phyloP scores from a whole-genome alignment of 1,140 invertebrate genomes.

The Mesaphorura yosii region DNA sequence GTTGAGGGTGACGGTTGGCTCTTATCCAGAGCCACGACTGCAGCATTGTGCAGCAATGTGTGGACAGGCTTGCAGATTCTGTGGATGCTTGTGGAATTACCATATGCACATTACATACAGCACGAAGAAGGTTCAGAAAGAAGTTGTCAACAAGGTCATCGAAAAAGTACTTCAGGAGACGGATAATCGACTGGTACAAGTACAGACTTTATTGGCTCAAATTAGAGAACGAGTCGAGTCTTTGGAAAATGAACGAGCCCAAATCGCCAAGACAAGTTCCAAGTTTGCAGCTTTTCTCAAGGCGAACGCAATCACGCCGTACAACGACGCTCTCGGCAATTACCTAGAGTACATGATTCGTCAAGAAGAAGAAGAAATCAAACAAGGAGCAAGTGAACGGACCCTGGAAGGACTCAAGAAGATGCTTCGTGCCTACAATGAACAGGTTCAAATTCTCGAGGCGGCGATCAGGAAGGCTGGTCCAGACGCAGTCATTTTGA shows the following conservation, averaged over 20 bases:
- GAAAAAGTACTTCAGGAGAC: background rate
- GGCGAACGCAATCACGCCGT: conserved; percentile 19
- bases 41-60: background rate
- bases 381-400: background rate
- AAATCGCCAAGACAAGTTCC: background rate
- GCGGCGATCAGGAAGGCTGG: background rate
- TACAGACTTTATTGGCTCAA: background rate
- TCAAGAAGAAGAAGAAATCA: conserved; percentile 10
- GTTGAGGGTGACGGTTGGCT: background rate
- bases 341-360: conserved; percentile 17
- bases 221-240: background rate
- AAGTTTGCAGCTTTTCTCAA: conserved; percentile 19
- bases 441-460: background rate
- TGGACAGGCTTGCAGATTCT: background rate
- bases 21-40: background rate
- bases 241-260: background rate
- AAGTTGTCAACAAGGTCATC: background rate
- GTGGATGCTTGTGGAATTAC: conserved; percentile 1
- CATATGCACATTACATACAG: conserved; percentile 14
- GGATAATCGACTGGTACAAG: background rate
- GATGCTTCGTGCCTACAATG: background rate
- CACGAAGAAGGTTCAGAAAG: background rate
- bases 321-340: conserved; percentile 18
- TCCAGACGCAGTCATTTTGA: background rate
- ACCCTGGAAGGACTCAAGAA: background rate